Evolutionary conservation across 2,888 invertebrate species (phyloP).

Genomic region (Cordilura impudica): DNA sequence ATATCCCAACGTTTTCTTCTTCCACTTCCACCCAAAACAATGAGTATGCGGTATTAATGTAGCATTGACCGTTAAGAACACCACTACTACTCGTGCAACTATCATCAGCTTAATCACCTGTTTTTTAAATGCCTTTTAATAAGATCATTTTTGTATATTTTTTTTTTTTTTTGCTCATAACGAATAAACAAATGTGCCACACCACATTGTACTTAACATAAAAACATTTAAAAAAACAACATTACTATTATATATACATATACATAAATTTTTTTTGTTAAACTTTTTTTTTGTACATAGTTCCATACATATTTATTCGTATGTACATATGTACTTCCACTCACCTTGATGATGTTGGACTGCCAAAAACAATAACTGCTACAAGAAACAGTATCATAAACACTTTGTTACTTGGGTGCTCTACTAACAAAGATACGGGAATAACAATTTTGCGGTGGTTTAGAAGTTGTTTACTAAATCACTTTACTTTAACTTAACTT

Average conservation of each 20-base stretch:
- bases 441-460: slow-evolving; percentile 22
- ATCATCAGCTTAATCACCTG: slow-evolving; percentile 23
- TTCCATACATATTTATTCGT: no score
- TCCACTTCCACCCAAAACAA: slow-evolving; percentile 1
- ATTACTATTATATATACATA: no score
- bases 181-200: slow-evolving; percentile 5
- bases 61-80: slow-evolving; percentile 53
- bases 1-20: neutral
- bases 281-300: neutral
- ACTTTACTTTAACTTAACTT: slow-evolving; percentile 14
- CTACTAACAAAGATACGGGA: neutral
- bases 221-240: slow-evolving; percentile 5
- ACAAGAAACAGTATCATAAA: neutral
- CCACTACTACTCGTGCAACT: neutral
- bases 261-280: neutral
- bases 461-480: slow-evolving; percentile 15
- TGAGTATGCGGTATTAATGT: slow-evolving; percentile 13
- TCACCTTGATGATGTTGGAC: neutral
- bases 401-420: slow-evolving; percentile 23
- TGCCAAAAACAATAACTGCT: neutral
- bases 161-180: slow-evolving; percentile 14
- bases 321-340: neutral
- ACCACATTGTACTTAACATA: neutral
- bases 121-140: slow-evolving; percentile 27
- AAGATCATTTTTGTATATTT: slow-evolving; percentile 20